Evolutionary conservation across 1,140 invertebrate genomes (phyloP), one percentile per base, ranked within the genome.

Genomic region (Acyrthosiphon pisum): DNA sequence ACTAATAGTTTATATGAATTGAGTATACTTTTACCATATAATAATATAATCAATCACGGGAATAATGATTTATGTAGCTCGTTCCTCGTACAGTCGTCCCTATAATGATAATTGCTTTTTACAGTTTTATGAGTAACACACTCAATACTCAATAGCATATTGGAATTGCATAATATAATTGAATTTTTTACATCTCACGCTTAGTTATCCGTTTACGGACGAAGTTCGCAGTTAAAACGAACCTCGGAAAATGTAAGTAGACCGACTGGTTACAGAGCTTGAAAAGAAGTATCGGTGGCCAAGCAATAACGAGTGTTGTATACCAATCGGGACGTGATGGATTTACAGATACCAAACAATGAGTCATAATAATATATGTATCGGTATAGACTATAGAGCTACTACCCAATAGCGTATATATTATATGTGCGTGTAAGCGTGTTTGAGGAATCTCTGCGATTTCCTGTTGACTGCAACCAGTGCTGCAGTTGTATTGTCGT

Each of bases 311-410:
- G 22, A 89, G 87, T 53, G 23, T 53, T 89, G 87, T 53, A 46
- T 89, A 89, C 87, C 48, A 53, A 89, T 56, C 11, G 53, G 50
- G 20, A 89, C 88, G 88, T 89, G 88, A 89, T 56, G 22, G 35
- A 56, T 89, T 89, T 89, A 89, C 88, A 56, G 50, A 89, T 89
- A 89, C 8, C 35, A 37, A 89, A 56, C 23, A 26, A 53, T 89
- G 88, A 89, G n/a, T 89, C 48, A 89, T 41, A 46, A 44, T 88
- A 41, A 9, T 41, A 84, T 84, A 44, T 18, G 30, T 76, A 76
- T 76, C n/a, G n/a, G 60, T n/a, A 44, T 76, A 53, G 20, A 53
- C 50, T 53, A 68, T 83, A 83, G 20, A 41, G 37, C 0, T 48
- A n/a, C 7, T 88, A 46, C 41, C 41, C 50, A 46, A 88, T 37